Evolutionary conservation across 1,140 invertebrate genomes (phyloP).

Genomic region (Ridgeia piscesae): DNA sequence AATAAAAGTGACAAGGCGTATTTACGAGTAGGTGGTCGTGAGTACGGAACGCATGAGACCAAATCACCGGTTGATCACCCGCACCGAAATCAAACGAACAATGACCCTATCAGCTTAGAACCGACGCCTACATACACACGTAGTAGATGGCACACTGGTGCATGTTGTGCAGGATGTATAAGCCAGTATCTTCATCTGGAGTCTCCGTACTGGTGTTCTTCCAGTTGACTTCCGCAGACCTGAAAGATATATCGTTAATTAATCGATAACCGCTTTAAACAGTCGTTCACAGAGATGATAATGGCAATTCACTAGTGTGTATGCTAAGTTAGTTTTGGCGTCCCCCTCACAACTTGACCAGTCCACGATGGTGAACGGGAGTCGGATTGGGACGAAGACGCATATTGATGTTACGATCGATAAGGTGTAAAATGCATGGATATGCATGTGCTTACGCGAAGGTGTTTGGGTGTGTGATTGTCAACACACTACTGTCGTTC

Average conservation of each 20-base stretch:
- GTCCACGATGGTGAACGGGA: too few species aligned
- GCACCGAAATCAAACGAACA: neutral
- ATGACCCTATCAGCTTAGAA: neutral
- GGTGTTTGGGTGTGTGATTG: neutral
- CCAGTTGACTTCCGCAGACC: neutral
- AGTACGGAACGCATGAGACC: too few species aligned
- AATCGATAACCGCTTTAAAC: neutral
- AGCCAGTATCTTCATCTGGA: neutral
- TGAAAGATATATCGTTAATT: neutral
- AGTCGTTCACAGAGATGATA: too few species aligned
- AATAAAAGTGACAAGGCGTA: too few species aligned
- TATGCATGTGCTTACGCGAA: neutral
- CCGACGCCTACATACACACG: conserved; percentile 37
- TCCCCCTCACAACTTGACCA: too few species aligned
- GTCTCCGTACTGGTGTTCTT: neutral
- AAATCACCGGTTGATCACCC: too few species aligned
- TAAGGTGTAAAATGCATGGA: neutral
- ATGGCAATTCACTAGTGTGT: too few species aligned
- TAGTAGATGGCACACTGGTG: conserved; percentile 46
- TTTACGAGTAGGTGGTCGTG: too few species aligned
- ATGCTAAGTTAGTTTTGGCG: too few species aligned
- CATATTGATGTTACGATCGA: too few species aligned
- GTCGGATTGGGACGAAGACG: too few species aligned
- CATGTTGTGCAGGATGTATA: conserved; percentile 33
- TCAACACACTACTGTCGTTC: neutral